These are phyloP conservation scores for Sebastes cheni DNA, from an alignment of 2,797 vertebrate genomes.

Conservation along the genomic window DNA sequence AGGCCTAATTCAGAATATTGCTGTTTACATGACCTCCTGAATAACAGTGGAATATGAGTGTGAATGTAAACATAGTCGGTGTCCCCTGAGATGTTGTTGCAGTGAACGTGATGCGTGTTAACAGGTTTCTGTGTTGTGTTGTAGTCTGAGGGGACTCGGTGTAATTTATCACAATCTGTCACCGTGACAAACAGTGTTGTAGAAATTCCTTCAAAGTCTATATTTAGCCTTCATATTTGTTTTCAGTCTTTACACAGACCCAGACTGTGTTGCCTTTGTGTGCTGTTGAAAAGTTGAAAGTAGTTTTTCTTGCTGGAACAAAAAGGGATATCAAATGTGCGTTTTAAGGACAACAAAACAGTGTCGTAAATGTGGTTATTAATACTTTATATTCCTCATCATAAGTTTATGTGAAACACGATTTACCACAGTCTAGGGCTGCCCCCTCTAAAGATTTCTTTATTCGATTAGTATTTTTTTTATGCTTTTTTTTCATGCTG, in stretches of 20 bases:
- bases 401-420: too few species aligned
- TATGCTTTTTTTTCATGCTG: too few species aligned
- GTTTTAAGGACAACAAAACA: neutral
- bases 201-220: neutral
- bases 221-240: neutral
- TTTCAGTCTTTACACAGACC: neutral
- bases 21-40: too few species aligned
- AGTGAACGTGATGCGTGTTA: slow-evolving; percentile 28
- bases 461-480: too few species aligned
- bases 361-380: too few species aligned
- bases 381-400: too few species aligned
- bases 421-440: too few species aligned
- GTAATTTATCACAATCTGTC: slow-evolving; percentile 32
- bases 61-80: too few species aligned
- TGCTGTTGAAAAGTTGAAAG: neutral
- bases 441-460: too few species aligned
- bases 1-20: too few species aligned
- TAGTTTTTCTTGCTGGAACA: neutral
- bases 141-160: neutral
- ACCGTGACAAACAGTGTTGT: neutral
- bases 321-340: neutral
- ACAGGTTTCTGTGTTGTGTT: slow-evolving; percentile 15
- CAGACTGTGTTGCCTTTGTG: neutral
- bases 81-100: slow-evolving; percentile 14
- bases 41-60: too few species aligned